phyloP scores from a whole-genome alignment of 2,888 invertebrate genomes.

The Spodoptera exigua region DNA sequence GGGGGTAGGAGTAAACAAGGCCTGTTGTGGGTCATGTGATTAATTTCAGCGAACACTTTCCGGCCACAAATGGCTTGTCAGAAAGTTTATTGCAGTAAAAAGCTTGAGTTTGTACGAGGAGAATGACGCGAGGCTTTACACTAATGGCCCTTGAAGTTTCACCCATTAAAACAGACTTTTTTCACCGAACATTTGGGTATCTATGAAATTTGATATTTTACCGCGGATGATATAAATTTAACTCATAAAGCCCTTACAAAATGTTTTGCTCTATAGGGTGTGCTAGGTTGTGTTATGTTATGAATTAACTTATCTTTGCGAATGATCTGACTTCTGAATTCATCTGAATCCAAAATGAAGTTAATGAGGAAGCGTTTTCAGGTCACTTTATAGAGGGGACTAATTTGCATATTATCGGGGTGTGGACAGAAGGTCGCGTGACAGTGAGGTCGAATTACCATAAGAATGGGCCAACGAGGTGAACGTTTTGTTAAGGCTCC shows the following conservation, averaged over 20 bases:
- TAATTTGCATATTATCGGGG: constrained; percentile 87
- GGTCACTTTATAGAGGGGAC: constrained; percentile 82
- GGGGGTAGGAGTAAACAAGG: constrained; percentile 70
- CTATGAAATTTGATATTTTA: constrained; percentile 59
- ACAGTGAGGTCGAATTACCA: constrained; percentile 83
- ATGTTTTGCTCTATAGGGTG: constrained; percentile 16
- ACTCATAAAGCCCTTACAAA: constrained; percentile 33
- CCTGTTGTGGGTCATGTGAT: constrained; percentile 79
- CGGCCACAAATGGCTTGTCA: constrained; percentile 85
- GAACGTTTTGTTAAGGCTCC: constrained; percentile 82
- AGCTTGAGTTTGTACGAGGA: constrained; percentile 78
- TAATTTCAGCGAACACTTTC: constrained; percentile 83
- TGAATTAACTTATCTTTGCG: constrained; percentile 41
- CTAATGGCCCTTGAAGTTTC: constrained; percentile 82
- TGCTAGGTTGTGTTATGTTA: constrained; percentile 26
- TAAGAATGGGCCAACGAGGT: constrained; percentile 85
- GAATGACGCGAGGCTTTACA: constrained; percentile 82
- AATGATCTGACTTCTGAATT: constrained; percentile 60
- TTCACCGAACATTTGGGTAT: constrained; percentile 64
- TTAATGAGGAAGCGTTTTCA: constrained; percentile 83
- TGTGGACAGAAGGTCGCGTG: constrained; percentile 87
- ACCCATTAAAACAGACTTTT: constrained; percentile 77
- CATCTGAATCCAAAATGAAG: constrained; percentile 69
- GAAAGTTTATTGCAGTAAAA: constrained; percentile 87
- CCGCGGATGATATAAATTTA: constrained; percentile 42